These are phyloP conservation scores for Hermaeophaga mercurialis DNA, from an alignment of 2,888 invertebrate species.

Conservation along the genomic window DNA sequence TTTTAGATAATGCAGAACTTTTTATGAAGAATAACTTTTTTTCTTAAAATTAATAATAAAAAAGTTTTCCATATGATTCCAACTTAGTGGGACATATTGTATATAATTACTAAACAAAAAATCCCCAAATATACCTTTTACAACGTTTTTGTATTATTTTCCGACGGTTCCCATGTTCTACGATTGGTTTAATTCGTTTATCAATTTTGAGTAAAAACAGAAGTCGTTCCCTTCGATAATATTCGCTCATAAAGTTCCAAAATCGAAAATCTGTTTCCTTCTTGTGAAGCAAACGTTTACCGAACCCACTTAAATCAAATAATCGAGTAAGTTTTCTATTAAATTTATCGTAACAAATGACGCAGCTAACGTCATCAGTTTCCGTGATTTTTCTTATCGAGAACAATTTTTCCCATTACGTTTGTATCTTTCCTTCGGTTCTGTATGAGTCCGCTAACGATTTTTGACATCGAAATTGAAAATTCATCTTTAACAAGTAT, in stretches of 20 bases:
- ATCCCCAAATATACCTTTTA: too few relatives aligned
- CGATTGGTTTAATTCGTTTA: too few relatives aligned
- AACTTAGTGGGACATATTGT: too few relatives aligned
- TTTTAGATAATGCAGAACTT: too few relatives aligned
- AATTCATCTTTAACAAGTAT: constrained; percentile 44
- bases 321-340: constrained; percentile 2
- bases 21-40: too few relatives aligned
- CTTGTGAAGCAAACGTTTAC: neutral
- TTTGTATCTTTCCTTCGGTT: constrained; percentile 9
- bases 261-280: neutral
- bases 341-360: constrained; percentile 11
- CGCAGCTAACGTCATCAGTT: neutral
- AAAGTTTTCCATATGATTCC: too few relatives aligned
- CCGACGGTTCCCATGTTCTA: too few relatives aligned
- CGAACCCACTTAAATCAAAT: neutral
- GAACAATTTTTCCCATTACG: constrained; percentile 11
- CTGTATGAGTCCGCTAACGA: constrained; percentile 19
- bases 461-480: constrained; percentile 41
- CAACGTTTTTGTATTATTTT: too few relatives aligned
- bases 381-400: constrained; percentile 4
- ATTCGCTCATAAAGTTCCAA: neutral
- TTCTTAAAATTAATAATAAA: too few relatives aligned
- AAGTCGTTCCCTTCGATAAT: too few relatives aligned
- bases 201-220: too few relatives aligned
- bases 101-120: too few relatives aligned